A percentile compares a stretch with the other conserved stretches of the same genome.
These are phyloP conservation scores for Albula glossodonta DNA, from an alignment of 2,113 vertebrate genomes.

Conservation along the genomic window DNA sequence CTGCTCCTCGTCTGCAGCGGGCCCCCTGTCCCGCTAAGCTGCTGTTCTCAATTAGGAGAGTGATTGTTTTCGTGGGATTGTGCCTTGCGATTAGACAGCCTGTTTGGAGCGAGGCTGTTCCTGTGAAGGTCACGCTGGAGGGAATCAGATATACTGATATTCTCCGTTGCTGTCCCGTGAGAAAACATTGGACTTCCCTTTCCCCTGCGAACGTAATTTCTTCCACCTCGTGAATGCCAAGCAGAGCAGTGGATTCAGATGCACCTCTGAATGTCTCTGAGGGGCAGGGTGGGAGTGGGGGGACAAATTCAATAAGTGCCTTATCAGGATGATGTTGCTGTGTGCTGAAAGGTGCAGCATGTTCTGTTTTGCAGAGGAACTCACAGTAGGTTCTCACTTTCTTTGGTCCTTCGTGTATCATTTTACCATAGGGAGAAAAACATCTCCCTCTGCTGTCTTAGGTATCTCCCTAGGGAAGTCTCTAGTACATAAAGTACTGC, in stretches of 20 bases:
- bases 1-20: slow-evolving; percentile 40
- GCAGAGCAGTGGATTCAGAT: not conserved
- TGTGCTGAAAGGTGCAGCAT: not conserved
- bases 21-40: slow-evolving; percentile 59
- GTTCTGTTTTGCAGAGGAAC: not conserved
- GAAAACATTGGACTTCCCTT: slow-evolving; percentile 22
- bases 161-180: slow-evolving; percentile 20
- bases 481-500: too few relatives aligned
- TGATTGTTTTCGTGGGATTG: slow-evolving; percentile 66
- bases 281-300: too few relatives aligned
- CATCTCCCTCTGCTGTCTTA: not conserved
- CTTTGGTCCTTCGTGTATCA: not conserved
- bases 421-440: not conserved
- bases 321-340: not conserved
- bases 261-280: not conserved
- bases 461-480: not conserved
- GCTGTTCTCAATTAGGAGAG: slow-evolving; percentile 66
- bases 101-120: slow-evolving; percentile 24
- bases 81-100: slow-evolving; percentile 54
- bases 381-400: not conserved
- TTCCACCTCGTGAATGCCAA: not conserved
- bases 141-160: slow-evolving; percentile 39
- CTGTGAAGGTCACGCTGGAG: slow-evolving; percentile 52
- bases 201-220: not conserved
- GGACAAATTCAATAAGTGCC: not conserved